Base-by-base conservation (phyloP, 1,140 invertebrate species). In the Macrotrachela quadricornifera region DNA sequence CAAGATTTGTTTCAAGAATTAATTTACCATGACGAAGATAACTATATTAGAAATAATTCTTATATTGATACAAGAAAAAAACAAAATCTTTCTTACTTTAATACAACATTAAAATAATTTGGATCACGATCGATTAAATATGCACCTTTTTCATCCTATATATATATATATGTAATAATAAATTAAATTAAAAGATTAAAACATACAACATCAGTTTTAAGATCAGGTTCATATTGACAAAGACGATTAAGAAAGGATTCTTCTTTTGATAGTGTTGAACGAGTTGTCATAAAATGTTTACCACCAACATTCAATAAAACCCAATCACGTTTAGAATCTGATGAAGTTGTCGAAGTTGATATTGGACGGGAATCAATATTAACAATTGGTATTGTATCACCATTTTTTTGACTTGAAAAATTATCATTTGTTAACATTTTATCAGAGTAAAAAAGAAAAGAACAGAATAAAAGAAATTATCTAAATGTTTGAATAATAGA, bases 111-210 rank as follows among this genome's bases (percentile, higher is more conserved):
- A 8, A 99, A 97, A 69, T 96, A 99, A 46, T 82, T 84, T n/a
- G 91, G 87, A 74, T 99, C 92, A 71, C 92, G 77, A 71, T 99
- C 92, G 70, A 99, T 96, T 62, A 97, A 73, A 73, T 90, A 96
- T 40, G 92, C 92, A 61, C 91, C 92, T 65, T 83, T 90, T 69
- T 92, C 86, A 76, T 99, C 92, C 87, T 96, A 67, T 12, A 66
- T 75, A 71, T 61, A 56, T 64, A 59, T 50, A 39, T 41, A 45
- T 14, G 18, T 36, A 45, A 21, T 36, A 37, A 17, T 10, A 4
- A 30, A 39, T n/a, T 16, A 12, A 37, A 36, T 51, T n/a, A 13
- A 21, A 37, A 49, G 13, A 21, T 15, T 14, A 17, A 21, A 17
- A n/a, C 40, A 46, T 36, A 50, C n/a, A 11, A 13, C 51, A 46